Percentiles rank a stretch among this genome's conserved stretches.
These are phyloP conservation scores for Miniopterus natalensis DNA, from an alignment of 2,113 vertebrate species.

Conservation along the genomic window DNA sequence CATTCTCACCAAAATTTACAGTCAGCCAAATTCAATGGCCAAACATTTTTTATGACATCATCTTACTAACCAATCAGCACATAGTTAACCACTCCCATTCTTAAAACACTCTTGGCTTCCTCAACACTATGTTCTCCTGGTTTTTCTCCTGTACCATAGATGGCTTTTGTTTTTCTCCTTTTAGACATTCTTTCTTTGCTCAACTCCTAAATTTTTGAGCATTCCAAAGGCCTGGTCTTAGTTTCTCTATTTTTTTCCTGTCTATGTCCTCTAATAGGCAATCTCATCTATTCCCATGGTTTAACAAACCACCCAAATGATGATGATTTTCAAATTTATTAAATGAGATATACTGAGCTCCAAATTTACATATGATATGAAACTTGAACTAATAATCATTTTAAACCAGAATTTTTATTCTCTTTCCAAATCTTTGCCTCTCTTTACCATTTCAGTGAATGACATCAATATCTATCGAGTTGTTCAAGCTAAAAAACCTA, in stretches of 20 bases:
- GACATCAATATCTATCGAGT: neutral
- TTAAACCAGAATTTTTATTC: neutral
- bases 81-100: neutral
- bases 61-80: neutral
- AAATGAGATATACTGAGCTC: neutral
- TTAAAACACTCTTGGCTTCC: neutral
- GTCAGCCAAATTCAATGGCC: neutral
- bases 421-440: neutral
- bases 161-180: neutral
- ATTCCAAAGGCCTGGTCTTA: neutral
- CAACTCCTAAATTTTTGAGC: neutral
- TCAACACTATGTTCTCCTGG: neutral
- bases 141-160: neutral
- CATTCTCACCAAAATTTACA: neutral
- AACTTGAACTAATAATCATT: slow-evolving; percentile 22
- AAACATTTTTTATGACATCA: neutral
- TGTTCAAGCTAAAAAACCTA: neutral
- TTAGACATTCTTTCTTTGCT: neutral
- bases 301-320: neutral
- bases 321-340: neutral
- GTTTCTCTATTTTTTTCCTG: neutral
- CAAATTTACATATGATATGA: neutral
- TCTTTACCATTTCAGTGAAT: slow-evolving; percentile 1
- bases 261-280: neutral
- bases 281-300: neutral